Evolutionary conservation across 2,888 invertebrate genomes (phyloP).

Genomic region (Heliconius aoede): DNA sequence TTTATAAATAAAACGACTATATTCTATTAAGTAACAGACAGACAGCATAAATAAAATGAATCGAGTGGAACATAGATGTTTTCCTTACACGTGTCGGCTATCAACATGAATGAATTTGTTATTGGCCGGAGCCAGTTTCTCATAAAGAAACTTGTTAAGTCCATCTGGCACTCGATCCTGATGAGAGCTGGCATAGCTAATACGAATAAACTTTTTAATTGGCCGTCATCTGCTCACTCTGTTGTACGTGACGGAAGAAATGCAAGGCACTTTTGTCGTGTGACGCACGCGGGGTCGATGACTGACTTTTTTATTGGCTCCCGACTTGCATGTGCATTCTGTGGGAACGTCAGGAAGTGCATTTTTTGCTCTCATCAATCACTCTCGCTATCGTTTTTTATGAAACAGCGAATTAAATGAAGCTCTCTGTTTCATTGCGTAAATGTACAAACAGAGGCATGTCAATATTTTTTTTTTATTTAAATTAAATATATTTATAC

Average conservation of each 20-base stretch:
- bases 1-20: background rate
- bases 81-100: constrained; percentile 31
- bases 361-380: constrained; percentile 48
- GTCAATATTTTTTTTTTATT: constrained; percentile 2
- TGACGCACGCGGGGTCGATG: constrained; percentile 81
- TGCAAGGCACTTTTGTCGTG: constrained; percentile 66
- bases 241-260: constrained; percentile 65
- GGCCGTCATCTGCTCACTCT: constrained; percentile 78
- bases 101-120: constrained; percentile 41
- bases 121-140: constrained; percentile 34
- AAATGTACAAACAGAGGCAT: constrained; percentile 30
- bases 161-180: constrained; percentile 74
- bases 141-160: constrained; percentile 67
- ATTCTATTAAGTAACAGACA: constrained; percentile 2
- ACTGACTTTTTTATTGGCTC: constrained; percentile 73
- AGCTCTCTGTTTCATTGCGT: constrained; percentile 39
- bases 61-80: constrained; percentile 22
- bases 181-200: constrained; percentile 73
- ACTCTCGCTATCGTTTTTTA: constrained; percentile 46
- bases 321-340: constrained; percentile 64
- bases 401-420: constrained; percentile 41
- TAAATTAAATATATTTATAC: constrained; percentile 13
- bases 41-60: constrained; percentile 16
- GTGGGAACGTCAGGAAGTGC: constrained; percentile 73
- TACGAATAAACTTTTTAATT: constrained; percentile 80